These are phyloP conservation scores for Elegia similella DNA, from an alignment of 2,888 invertebrate genomes.

Conservation along the genomic window DNA sequence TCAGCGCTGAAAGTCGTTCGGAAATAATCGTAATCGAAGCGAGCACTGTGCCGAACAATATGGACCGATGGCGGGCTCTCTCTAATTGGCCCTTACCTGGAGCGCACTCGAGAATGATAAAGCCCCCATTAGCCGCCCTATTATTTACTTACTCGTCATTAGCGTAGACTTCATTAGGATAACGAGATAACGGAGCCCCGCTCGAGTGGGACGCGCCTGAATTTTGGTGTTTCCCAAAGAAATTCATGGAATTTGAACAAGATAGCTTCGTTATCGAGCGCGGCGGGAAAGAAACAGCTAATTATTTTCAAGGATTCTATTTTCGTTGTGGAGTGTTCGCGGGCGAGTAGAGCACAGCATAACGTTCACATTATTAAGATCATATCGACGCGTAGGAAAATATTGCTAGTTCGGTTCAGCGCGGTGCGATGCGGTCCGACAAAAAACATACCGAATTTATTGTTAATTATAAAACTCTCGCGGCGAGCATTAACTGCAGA, in stretches of 20 bases:
- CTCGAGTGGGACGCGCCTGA: conserved; percentile 57
- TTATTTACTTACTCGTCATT: conserved; percentile 83
- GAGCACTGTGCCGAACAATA: conserved; percentile 77
- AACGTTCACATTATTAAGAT: conserved; percentile 67
- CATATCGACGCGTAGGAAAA: conserved; percentile 69
- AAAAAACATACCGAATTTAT: conserved; percentile 80
- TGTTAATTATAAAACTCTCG: conserved; percentile 80
- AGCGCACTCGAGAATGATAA: conserved; percentile 82
- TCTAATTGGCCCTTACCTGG: conserved; percentile 82
- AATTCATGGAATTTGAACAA: conserved; percentile 53
- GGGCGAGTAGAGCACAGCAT: conserved; percentile 17
- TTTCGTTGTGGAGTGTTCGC: conserved; percentile 21
- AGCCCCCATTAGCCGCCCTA: conserved; percentile 82
- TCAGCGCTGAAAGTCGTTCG: conserved; percentile 74
- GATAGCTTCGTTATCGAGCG: conserved; percentile 40
- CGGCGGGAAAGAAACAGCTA: conserved; percentile 49
- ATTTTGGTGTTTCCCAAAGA: conserved; percentile 70
- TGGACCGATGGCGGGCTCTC: conserved; percentile 78
- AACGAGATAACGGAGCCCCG: conserved; percentile 79
- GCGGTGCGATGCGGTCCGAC: conserved; percentile 39
- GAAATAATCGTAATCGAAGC: conserved; percentile 80
- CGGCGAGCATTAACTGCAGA: conserved; percentile 75
- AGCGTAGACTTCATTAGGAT: conserved; percentile 82
- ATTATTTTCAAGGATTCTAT: conserved; percentile 57
- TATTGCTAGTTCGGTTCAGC: conserved; percentile 47